Conservation (phyloP, 2,888 invertebrate species). For the Trilocha varians region DNA sequence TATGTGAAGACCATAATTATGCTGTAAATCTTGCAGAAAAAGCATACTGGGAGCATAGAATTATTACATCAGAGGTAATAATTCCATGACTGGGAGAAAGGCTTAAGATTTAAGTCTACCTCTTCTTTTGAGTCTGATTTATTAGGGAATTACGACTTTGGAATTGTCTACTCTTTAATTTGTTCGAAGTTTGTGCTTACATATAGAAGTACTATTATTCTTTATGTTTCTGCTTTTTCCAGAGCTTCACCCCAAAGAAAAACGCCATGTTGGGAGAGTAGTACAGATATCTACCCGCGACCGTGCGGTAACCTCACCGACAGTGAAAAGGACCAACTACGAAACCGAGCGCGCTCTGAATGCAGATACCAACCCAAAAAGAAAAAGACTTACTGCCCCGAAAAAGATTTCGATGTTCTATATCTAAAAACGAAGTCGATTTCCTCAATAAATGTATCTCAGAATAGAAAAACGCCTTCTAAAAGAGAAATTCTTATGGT, state of each 20-base stretch:
- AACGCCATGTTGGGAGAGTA: constrained; percentile 86
- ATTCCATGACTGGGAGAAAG: too few species aligned
- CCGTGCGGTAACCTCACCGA: constrained; percentile 88
- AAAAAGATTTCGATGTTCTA: constrained; percentile 80
- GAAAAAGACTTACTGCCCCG: constrained; percentile 77
- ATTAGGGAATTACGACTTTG: too few species aligned
- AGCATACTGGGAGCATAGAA: too few species aligned
- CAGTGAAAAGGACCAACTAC: constrained; percentile 79
- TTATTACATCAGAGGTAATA: too few species aligned
- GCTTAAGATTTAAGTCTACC: too few species aligned
- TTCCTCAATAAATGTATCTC: constrained; percentile 40
- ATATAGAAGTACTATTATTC: too few species aligned
- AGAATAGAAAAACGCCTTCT: constrained; percentile 30
- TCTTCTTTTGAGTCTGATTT: too few species aligned
- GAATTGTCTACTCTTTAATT: too few species aligned
- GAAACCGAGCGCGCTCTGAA: constrained; percentile 79
- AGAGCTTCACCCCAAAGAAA: constrained; percentile 71
- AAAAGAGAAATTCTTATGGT: constrained; percentile 80
- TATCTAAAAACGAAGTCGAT: constrained; percentile 74
- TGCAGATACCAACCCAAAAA: constrained; percentile 73
- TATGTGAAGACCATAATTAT: too few species aligned
- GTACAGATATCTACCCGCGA: constrained; percentile 85
- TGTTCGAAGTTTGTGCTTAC: neutral
- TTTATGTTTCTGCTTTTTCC: constrained; percentile 31
- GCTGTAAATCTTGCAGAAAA: too few species aligned